phyloP scores from a whole-genome alignment of 1,140 invertebrate species.

The Achatina immaculata region DNA sequence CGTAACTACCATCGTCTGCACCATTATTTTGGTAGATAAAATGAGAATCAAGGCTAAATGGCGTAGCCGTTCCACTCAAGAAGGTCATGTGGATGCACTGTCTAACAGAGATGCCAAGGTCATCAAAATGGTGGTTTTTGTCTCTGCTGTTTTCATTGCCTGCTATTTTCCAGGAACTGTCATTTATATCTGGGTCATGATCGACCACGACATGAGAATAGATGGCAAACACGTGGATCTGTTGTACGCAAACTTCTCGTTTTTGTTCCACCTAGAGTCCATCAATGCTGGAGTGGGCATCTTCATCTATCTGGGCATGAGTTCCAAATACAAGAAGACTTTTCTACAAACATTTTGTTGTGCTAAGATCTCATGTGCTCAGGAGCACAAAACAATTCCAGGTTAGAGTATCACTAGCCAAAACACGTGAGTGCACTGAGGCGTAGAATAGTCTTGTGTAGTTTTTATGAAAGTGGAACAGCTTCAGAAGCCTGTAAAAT shows the following conservation, averaged over 20 bases:
- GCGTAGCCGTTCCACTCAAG: not conserved
- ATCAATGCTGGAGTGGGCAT: conserved; percentile 4
- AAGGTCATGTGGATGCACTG: not conserved
- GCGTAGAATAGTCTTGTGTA: no score
- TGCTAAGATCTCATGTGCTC: not conserved
- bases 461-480: no score
- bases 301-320: conserved; percentile 8
- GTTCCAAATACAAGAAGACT: conserved; percentile 23
- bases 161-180: conserved; percentile 19
- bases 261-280: conserved; percentile 9
- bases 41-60: not conserved
- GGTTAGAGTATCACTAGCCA: no score
- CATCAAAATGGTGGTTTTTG: conserved; percentile 24
- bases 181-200: conserved; percentile 6
- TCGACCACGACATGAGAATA: conserved; percentile 11
- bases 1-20: not conserved
- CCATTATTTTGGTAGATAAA: not conserved
- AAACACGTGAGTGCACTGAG: no score
- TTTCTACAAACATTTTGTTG: not conserved
- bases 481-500: no score
- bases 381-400: not conserved
- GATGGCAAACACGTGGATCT: not conserved
- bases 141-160: conserved; percentile 17
- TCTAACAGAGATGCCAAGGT: conserved; percentile 4
- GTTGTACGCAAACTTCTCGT: not conserved